These are phyloP conservation scores for Agelaius phoeniceus DNA, from an alignment of 2,113 vertebrate genomes.

Conservation along the genomic window DNA sequence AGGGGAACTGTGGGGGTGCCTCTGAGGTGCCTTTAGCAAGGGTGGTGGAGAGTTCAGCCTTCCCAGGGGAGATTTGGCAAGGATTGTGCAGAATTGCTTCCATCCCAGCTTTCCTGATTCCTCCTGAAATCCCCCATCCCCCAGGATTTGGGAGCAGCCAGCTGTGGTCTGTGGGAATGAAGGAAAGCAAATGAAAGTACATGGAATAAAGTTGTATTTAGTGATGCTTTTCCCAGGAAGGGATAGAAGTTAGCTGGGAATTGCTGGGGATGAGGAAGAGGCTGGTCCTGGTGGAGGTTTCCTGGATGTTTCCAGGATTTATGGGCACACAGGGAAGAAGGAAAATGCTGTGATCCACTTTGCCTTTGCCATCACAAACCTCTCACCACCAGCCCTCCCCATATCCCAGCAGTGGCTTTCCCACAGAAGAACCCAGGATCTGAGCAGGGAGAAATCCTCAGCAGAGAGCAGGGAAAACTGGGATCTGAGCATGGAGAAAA, in stretches of 20 bases:
- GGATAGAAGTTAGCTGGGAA: background rate
- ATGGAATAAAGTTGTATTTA: background rate
- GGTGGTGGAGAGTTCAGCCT: background rate
- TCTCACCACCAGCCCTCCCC: background rate
- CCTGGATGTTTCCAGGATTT: background rate
- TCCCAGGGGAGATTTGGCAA: background rate
- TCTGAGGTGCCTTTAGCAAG: background rate
- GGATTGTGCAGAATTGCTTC: background rate
- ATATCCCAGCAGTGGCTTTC: background rate
- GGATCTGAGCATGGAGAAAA: background rate
- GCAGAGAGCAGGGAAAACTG: background rate
- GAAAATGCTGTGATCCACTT: background rate
- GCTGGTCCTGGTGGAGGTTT: background rate
- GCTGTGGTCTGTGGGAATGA: fast-evolving
- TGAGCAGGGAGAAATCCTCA: background rate
- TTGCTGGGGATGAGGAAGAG: background rate
- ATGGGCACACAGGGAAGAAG: background rate
- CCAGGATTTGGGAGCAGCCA: background rate
- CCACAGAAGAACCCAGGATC: fast-evolving
- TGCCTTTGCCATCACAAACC: background rate
- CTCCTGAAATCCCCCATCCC: background rate
- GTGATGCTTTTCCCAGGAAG: background rate
- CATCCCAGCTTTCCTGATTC: background rate
- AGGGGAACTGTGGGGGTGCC: background rate
- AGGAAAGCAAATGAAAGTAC: background rate